Conservation (phyloP, 2,797 vertebrate species). For the Masticophis lateralis region DNA sequence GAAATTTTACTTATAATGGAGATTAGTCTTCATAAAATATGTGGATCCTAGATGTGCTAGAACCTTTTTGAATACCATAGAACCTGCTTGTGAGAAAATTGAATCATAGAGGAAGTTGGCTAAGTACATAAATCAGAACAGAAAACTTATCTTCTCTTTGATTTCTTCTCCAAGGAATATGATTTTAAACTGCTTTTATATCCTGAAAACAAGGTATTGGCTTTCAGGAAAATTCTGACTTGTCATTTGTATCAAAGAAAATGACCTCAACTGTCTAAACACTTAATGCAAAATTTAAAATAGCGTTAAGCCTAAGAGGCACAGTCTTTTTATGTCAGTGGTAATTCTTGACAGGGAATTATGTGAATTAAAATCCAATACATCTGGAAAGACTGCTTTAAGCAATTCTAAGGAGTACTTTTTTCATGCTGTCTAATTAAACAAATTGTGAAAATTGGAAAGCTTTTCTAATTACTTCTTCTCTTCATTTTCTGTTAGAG, state of each 20-base stretch:
- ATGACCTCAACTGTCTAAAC: conserved; percentile 38
- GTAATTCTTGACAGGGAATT: conserved; percentile 3
- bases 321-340: not conserved
- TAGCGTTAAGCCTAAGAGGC: conserved; percentile 1
- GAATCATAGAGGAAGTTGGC: not conserved
- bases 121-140: not conserved
- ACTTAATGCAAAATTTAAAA: conserved; percentile 13
- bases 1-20: not conserved
- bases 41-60: not conserved
- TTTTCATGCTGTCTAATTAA: conserved; percentile 31
- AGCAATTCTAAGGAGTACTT: not conserved
- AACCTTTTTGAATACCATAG: not conserved
- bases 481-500: not conserved
- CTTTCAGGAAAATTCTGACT: conserved; percentile 29
- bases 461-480: conserved; percentile 24
- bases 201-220: conserved; percentile 37
- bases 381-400: not conserved
- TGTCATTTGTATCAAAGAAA: conserved; percentile 9
- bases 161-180: not conserved
- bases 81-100: not conserved
- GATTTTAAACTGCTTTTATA: not conserved
- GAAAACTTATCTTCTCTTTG: not conserved
- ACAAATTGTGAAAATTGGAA: conserved; percentile 14
- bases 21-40: not conserved
- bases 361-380: not conserved